phyloP scores from a whole-genome alignment of 2,888 invertebrate species.

The Lithophane ornitopus region DNA sequence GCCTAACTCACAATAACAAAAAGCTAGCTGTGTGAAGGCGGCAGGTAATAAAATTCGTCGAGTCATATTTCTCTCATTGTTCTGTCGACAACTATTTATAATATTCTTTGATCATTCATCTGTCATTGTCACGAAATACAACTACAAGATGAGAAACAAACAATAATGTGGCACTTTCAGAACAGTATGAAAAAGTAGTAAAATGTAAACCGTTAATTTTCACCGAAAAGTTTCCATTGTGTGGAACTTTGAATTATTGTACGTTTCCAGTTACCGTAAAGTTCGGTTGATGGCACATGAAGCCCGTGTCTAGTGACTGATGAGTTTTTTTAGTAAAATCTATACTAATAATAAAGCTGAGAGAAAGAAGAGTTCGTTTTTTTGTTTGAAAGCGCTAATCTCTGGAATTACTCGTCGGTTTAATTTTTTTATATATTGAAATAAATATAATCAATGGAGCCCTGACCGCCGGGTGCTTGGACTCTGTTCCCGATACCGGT shows the following conservation, averaged over 20 bases:
- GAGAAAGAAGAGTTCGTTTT: not conserved
- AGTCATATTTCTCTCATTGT: slow-evolving; percentile 41
- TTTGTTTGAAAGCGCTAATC: no score
- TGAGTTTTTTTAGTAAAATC: not conserved
- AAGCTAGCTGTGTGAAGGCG: slow-evolving; percentile 17
- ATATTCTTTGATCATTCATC: slow-evolving; percentile 35
- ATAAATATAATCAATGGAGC: no score
- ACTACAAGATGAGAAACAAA: slow-evolving; percentile 14
- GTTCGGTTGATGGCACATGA: not conserved
- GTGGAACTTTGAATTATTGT: not conserved
- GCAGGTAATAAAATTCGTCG: slow-evolving; percentile 40
- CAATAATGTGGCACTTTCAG: not conserved
- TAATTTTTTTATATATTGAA: no score
- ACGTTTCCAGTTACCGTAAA: slow-evolving; percentile 5
- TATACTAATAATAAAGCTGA: not conserved
- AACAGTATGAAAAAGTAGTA: slow-evolving; percentile 13
- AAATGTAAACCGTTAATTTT: slow-evolving; percentile 7
- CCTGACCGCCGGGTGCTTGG: no score
- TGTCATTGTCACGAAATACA: slow-evolving; percentile 3
- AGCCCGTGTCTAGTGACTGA: not conserved
- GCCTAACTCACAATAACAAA: slow-evolving; percentile 5
- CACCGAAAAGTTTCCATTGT: not conserved
- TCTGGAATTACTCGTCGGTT: no score
- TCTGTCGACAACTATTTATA: slow-evolving; percentile 28
- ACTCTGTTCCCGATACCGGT: no score